Evolutionary conservation across 2,113 vertebrate species (phyloP).

Genomic region (Cervus canadensis): DNA sequence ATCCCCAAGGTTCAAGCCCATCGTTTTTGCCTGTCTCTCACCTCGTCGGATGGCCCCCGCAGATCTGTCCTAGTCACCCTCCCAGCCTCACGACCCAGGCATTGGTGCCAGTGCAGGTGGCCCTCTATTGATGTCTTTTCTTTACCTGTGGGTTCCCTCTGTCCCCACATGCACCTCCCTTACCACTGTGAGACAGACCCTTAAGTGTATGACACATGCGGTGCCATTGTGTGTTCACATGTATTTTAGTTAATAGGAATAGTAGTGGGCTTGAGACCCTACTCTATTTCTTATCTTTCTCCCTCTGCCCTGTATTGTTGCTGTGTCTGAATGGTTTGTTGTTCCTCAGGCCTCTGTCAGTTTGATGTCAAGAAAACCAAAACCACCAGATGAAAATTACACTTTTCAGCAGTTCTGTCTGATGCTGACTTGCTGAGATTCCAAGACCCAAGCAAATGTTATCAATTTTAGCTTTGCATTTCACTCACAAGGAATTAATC

Average conservation of each 20-base stretch:
- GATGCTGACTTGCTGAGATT: not conserved
- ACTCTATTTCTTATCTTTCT: accelerated
- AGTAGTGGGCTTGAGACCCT: not conserved
- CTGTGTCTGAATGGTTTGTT: no score
- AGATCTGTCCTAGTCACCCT: not conserved
- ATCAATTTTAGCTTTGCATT: not conserved
- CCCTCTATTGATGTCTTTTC: not conserved
- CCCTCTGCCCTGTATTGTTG: not conserved
- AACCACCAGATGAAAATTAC: not conserved
- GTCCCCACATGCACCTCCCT: not conserved
- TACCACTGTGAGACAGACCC: not conserved
- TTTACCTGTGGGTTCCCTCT: not conserved
- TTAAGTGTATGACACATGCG: accelerated
- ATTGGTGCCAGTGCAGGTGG: not conserved
- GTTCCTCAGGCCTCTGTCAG: not conserved
- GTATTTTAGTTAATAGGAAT: not conserved
- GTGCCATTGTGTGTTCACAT: accelerated
- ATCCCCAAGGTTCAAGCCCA: not conserved
- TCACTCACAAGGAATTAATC: not conserved
- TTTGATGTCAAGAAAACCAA: not conserved
- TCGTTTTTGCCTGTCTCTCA: not conserved
- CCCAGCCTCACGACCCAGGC: not conserved
- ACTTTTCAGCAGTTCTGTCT: not conserved
- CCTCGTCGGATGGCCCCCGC: not conserved
- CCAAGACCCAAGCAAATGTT: no score